Conservation (phyloP, 2,888 invertebrate genomes). For the Melolontha melolontha region DNA sequence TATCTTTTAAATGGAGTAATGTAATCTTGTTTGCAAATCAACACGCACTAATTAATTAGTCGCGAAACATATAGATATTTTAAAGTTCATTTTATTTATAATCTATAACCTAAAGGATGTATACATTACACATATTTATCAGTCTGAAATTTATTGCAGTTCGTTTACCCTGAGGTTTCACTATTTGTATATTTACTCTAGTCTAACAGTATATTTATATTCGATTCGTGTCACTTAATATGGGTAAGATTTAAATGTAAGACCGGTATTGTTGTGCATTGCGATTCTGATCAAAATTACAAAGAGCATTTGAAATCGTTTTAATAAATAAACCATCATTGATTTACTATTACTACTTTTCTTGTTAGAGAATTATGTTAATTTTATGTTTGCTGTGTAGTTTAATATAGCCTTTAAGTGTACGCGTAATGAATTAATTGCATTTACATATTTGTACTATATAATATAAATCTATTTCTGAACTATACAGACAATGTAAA, state of each 20-base stretch:
- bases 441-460: too few relatives aligned
- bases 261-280: neutral
- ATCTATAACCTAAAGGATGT: slow-evolving; percentile 17
- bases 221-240: slow-evolving; percentile 9
- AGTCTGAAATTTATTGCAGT: slow-evolving; percentile 27
- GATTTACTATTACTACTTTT: too few relatives aligned
- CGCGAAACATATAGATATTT: slow-evolving; percentile 8
- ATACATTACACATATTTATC: slow-evolving; percentile 18
- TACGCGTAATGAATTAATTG: too few relatives aligned
- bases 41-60: slow-evolving; percentile 9
- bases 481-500: too few relatives aligned
- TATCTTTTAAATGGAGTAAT: too few relatives aligned
- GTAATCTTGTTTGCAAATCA: too few relatives aligned
- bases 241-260: neutral
- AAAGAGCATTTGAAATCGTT: neutral
- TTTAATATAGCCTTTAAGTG: too few relatives aligned
- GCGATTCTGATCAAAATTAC: neutral
- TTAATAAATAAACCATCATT: neutral
- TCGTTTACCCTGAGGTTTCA: slow-evolving; percentile 23
- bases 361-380: too few relatives aligned
- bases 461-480: too few relatives aligned
- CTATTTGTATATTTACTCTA: slow-evolving; percentile 15
- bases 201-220: slow-evolving; percentile 3
- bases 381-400: too few relatives aligned
- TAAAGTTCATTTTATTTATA: slow-evolving; percentile 20